Evolutionary conservation across 2,113 vertebrate genomes (phyloP).

Genomic region (Chamaetylas fuelleborni): DNA sequence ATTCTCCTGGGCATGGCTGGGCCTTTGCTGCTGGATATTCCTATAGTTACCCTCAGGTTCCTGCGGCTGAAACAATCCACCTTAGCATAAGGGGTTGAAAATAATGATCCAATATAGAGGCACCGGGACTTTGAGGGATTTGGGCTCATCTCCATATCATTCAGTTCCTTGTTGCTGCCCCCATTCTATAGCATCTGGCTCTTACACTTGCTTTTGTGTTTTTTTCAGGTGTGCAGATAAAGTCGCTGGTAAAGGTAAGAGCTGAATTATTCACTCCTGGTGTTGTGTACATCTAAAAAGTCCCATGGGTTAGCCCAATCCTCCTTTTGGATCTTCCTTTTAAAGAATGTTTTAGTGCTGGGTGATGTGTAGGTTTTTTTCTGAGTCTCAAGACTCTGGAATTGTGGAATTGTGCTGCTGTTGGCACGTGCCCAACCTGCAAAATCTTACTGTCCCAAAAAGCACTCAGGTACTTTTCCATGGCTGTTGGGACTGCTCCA

Average conservation of each 20-base stretch:
- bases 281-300: not conserved
- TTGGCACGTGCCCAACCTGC: accelerated
- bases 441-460: not conserved
- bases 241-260: conserved; percentile 78
- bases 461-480: not conserved
- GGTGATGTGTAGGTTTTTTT: not conserved
- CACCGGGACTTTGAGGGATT: not conserved
- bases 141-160: accelerated
- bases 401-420: not conserved
- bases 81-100: not conserved
- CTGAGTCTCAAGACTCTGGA: not conserved
- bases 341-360: not conserved
- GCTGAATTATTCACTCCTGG: not conserved
- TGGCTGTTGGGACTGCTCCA: accelerated
- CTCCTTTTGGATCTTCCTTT: not conserved
- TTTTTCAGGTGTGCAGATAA: conserved; percentile 74
- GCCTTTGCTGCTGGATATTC: not conserved
- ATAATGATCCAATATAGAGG: accelerated
- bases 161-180: not conserved
- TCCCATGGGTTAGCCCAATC: not conserved
- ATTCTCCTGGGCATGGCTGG: accelerated
- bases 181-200: accelerated
- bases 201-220: not conserved
- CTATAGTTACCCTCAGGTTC: accelerated
- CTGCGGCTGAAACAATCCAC: accelerated